phyloP scores from a whole-genome alignment of 2,113 vertebrate species.

The Macroglossus sobrinus region DNA sequence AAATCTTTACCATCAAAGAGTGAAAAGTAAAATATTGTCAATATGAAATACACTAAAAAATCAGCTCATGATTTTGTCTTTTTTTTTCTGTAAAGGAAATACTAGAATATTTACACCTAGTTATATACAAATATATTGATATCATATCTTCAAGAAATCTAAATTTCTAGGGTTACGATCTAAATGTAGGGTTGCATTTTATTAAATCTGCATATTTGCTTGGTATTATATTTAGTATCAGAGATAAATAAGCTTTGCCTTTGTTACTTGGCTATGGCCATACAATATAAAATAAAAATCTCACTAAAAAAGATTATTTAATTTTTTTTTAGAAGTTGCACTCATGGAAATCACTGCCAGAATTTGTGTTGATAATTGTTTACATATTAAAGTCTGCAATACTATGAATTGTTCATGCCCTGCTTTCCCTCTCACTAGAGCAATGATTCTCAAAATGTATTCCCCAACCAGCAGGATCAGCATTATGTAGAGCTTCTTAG shows the following conservation, averaged over 20 bases:
- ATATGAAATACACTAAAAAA: not conserved
- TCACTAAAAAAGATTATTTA: not conserved
- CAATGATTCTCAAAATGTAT: too few species aligned
- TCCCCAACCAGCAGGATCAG: too few species aligned
- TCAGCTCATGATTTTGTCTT: not conserved
- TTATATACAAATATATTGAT: not conserved
- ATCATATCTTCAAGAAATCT: not conserved
- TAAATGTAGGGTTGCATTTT: not conserved
- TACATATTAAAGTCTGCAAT: too few species aligned
- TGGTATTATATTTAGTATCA: not conserved
- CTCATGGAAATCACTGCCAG: too few species aligned
- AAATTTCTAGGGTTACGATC: not conserved
- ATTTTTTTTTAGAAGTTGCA: too few species aligned
- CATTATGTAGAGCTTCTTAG: too few species aligned
- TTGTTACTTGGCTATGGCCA: not conserved
- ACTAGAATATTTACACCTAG: not conserved
- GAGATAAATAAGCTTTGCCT: not conserved
- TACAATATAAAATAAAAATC: not conserved
- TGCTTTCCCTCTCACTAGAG: too few species aligned
- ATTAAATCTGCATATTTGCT: too few species aligned
- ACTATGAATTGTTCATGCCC: too few species aligned
- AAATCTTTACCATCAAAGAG: not conserved
- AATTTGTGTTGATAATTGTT: too few species aligned
- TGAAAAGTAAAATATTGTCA: not conserved
- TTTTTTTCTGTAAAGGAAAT: not conserved